phyloP scores from a whole-genome alignment of 1,140 invertebrate genomes.

The Drosophila sproati region DNA sequence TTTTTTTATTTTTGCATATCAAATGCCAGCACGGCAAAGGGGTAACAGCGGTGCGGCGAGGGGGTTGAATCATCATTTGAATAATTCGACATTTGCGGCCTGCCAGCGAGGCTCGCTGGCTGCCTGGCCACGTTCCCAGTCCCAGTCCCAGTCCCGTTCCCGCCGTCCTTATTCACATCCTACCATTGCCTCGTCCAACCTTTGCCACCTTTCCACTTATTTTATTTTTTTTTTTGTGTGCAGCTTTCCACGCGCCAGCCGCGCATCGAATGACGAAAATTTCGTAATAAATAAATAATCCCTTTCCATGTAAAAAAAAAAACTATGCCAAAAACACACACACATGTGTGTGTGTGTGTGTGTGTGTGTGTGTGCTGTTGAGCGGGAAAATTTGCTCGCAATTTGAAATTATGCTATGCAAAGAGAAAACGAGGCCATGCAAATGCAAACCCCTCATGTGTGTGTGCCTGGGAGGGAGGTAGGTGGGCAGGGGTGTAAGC shows the following conservation, averaged over 20 bases:
- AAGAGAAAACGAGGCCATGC: conserved; percentile 71
- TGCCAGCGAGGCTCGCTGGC: conserved; percentile 19
- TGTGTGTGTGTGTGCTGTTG: conserved; percentile 44
- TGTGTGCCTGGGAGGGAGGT: background rate
- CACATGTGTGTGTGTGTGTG: conserved; percentile 10
- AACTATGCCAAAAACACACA: conserved; percentile 35
- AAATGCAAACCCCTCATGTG: conserved; percentile 66
- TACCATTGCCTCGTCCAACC: conserved; percentile 3
- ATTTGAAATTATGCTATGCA: conserved; percentile 69
- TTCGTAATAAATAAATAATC: conserved; percentile 82
- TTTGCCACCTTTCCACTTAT: conserved; percentile 46
- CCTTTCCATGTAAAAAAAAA: conserved; percentile 59
- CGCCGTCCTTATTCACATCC: conserved; percentile 8
- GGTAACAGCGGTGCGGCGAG: conserved; percentile 30
- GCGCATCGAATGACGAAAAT: conserved; percentile 82
- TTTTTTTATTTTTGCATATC: conserved; percentile 71
- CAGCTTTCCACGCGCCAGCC: conserved; percentile 74
- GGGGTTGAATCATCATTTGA: conserved; percentile 82
- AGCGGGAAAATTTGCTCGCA: conserved; percentile 75
- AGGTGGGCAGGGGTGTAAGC: background rate
- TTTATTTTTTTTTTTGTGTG: conserved; percentile 39
- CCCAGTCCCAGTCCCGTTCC: background rate
- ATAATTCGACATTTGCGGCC: conserved; percentile 81
- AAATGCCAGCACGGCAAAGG: conserved; percentile 45
- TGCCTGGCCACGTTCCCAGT: conserved; percentile 1